These are phyloP conservation scores for Vireo altiloquus DNA, from an alignment of 2,113 vertebrate species.

Conservation along the genomic window DNA sequence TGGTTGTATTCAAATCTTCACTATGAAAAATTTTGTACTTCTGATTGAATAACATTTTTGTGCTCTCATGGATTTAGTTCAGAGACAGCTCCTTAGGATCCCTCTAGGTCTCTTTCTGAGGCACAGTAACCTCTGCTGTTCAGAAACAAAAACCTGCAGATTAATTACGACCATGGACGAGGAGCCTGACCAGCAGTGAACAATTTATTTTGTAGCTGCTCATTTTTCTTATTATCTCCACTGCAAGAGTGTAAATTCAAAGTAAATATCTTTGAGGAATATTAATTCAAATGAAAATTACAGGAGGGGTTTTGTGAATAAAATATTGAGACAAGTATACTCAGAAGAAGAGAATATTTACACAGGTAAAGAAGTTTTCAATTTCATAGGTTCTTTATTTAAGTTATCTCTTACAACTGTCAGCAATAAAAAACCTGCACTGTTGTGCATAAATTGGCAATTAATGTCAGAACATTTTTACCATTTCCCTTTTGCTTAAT, in stretches of 20 bases:
- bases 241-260: background rate
- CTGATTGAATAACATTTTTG: background rate
- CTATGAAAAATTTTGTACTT: background rate
- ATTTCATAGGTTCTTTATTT: background rate
- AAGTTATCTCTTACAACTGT: background rate
- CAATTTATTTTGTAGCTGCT: background rate
- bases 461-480: background rate
- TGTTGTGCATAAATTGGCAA: background rate
- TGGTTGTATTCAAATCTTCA: background rate
- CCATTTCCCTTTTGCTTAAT: conserved; percentile 6
- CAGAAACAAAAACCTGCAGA: background rate
- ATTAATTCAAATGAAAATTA: background rate
- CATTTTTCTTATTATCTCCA: background rate
- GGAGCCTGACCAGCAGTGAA: background rate
- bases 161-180: background rate
- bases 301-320: background rate
- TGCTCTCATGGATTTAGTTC: background rate
- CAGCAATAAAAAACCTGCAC: background rate
- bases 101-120: background rate
- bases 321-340: background rate
- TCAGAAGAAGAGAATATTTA: background rate
- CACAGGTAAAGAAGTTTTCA: background rate
- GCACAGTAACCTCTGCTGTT: background rate
- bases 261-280: background rate
- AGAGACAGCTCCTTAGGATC: background rate